Evolutionary conservation across 2,888 invertebrate genomes (phyloP).

Genomic region (Adelognathus sp.): DNA sequence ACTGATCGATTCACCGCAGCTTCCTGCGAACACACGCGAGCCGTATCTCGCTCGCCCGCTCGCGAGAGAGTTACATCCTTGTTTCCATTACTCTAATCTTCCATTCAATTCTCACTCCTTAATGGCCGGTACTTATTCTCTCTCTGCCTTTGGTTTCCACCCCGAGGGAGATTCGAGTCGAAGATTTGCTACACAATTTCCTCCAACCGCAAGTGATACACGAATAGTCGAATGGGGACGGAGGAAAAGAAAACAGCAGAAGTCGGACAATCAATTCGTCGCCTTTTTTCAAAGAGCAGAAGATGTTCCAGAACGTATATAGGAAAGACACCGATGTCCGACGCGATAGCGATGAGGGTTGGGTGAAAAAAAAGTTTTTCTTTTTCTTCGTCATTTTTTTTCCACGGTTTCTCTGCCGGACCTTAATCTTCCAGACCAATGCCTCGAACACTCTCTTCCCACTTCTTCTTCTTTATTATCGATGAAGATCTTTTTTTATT

Average conservation of each 20-base stretch:
- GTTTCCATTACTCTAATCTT: slow-evolving; percentile 64
- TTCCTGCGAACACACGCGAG: not conserved
- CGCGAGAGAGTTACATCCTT: slow-evolving; percentile 51
- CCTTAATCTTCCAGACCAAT: not conserved
- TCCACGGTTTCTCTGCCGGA: not conserved
- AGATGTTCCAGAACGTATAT: not conserved
- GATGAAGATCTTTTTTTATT: not conserved
- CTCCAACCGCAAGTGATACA: not conserved
- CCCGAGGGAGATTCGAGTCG: not conserved
- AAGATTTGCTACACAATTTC: not conserved
- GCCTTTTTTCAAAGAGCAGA: not conserved
- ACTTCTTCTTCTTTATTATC: not conserved
- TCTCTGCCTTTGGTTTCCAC: slow-evolving; percentile 17
- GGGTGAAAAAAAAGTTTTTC: not conserved
- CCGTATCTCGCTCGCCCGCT: slow-evolving; percentile 33
- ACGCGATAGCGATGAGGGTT: not conserved
- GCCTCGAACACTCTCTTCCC: not conserved
- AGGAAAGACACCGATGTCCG: not conserved
- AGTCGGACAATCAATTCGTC: not conserved
- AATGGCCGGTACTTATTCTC: slow-evolving; percentile 60
- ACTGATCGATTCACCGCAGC: not conserved
- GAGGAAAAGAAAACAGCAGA: not conserved
- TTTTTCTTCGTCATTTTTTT: not conserved
- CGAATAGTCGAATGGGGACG: not conserved
- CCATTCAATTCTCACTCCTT: slow-evolving; percentile 66